Evolutionary conservation across 2,113 vertebrate species (phyloP), one percentile per base, ranked within the genome.

Genomic region (Psettodes erumei): DNA sequence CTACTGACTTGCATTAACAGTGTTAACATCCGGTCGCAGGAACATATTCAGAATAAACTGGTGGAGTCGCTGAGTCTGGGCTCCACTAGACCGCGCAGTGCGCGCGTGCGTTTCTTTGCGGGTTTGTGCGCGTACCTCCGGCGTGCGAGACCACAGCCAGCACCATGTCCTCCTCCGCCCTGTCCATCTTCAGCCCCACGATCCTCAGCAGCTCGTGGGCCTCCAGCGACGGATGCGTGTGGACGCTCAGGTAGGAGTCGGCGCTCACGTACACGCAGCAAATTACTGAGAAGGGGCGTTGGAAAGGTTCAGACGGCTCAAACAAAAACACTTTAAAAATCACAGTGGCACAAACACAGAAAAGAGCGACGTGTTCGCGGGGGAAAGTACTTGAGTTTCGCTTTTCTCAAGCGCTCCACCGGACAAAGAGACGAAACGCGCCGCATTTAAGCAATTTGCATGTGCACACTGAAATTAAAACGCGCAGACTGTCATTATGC

Each of bases 221-320:
- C 84, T 96, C 96, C 78, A 94, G 90, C 0, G 95, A 94, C 27
- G 94, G 93, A 85, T 95, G 96, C 8, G 95, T 95, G 90, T 96
- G 96, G 83, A 98, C 93, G 0, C 97, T 98, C 88, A 99, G 90
- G 47, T 98, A 99, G n/a, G 97, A 99, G 92, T 99, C 97, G 21
- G 95, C 91, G 0, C 95, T 98, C 89, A 98, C 90, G 19, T 99
- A 95, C 64, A 99, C 96, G 0, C 95, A 97, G 77, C 97, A 98
- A 85, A 98, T 96, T 77, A 97, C 98, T 99, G 50, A 70, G 75
- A 77, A 60, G 90, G n/a, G 43, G 86, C 13, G 81, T 43, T 68
- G 45, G 33, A 33, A 37, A 62, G 19, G 21, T 55, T 16, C 5
- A 50, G 55, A 53, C 16, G 21, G 27, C 23, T 2, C 6, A 25